Conservation (phyloP, 2,888 invertebrate species). For the Chloroclysta siterata region DNA sequence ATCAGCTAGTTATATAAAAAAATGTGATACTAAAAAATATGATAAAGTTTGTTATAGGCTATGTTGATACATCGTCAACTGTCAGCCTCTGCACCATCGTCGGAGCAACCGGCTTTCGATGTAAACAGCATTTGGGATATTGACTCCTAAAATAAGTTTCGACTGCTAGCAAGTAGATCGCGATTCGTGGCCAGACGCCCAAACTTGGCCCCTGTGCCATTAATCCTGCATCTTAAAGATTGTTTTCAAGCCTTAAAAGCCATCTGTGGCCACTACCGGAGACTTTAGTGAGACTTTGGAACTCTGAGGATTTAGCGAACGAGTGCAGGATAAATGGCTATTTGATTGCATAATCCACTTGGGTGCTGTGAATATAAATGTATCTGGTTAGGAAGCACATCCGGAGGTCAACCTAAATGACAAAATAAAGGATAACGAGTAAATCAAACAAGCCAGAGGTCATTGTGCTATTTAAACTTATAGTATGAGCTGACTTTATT, state of each 20-base stretch:
- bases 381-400: background rate
- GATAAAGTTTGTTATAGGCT: no score
- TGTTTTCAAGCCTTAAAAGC: conserved; percentile 71
- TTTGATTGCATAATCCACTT: conserved; percentile 53
- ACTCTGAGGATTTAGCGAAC: conserved; percentile 54
- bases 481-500: no score
- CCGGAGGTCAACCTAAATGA: background rate
- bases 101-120: conserved; percentile 10
- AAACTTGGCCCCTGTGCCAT: conserved; percentile 50
- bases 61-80: no score
- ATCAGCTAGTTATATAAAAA: no score
- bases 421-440: no score
- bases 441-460: no score
- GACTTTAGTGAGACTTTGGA: conserved; percentile 53
- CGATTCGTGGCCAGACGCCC: conserved; percentile 31
- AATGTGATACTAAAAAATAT: no score
- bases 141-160: conserved; percentile 51
- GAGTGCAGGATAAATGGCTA: conserved; percentile 56
- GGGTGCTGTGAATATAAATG: conserved; percentile 2
- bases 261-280: conserved; percentile 61
- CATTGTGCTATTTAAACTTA: no score
- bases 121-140: conserved; percentile 15
- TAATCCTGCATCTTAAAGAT: conserved; percentile 69
- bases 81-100: background rate
- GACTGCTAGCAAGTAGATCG: conserved; percentile 33